Base-by-base conservation (phyloP, 2,888 invertebrate genomes). In the Drosophila tanythrix region DNA sequence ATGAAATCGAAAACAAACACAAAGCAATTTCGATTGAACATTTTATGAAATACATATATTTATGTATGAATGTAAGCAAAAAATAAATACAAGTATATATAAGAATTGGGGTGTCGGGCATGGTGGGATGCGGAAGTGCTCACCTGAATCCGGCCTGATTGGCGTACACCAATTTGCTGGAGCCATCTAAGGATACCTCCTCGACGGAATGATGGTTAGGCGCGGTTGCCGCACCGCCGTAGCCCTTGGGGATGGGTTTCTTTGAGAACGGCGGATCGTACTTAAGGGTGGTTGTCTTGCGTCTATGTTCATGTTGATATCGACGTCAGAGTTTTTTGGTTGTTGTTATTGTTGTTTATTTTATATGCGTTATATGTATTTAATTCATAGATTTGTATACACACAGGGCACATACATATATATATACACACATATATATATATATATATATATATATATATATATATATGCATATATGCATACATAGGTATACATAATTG, bases 211-310 rank as follows among this genome's bases (percentile, higher is more conserved):
- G 95, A 94, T 96, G 96, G 80, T 95, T 95, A 57, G 96, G 94
- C 66, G 95, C 95, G 15, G 94, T 94, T 27, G 94, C 94, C 66
- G 95, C 94, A 8, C 95, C 95, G 15, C 94, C 94, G 43, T 94
- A 94, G 93, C 95, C 96, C 93, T 95, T 96, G 87, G 95, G 95
- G 85, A 96, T 95, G 57, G 97, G 96, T 93, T 97, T 97, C 95
- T 97, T 97, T 92, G 95, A 95, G 94, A 97, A 97, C 67, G 97
- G 97, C 90, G 96, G 96, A 93, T 98, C 97, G 94, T 97, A 97
- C 94, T 97, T 97, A 93, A 96, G 96, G 93, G 97, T 95, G 84
- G 97, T 96, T 92, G 97, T 97, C 95, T 97, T 97, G 95, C 97
- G 96, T 96, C 96, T 96, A 94, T 92, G 69, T 66, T 56, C 61